Evolutionary conservation across 2,797 vertebrate species (phyloP).

Genomic region (Spheniscus humboldti): DNA sequence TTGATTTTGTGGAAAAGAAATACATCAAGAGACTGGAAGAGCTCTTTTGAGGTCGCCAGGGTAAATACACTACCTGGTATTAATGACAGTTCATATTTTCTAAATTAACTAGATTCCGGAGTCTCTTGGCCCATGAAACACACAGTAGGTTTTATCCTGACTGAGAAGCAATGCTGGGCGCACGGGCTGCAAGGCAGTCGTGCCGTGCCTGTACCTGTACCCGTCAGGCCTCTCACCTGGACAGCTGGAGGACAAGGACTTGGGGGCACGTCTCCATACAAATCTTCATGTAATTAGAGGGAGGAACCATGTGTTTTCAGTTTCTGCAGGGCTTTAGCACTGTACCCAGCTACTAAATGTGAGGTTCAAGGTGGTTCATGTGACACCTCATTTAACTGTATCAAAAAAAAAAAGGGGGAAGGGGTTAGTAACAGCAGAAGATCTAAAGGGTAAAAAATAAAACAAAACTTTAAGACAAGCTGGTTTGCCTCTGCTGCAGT

Average conservation of each 20-base stretch:
- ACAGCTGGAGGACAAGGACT: background rate
- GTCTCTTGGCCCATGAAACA: background rate
- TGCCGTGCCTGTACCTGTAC: accelerated
- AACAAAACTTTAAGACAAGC: background rate
- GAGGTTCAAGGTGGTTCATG: background rate
- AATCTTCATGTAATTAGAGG: background rate
- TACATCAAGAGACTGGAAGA: background rate
- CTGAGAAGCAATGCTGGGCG: background rate
- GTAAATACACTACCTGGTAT: background rate
- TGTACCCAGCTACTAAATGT: background rate
- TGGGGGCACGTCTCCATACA: background rate
- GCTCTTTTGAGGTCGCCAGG: background rate
- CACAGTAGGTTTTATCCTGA: accelerated
- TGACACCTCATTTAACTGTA: background rate
- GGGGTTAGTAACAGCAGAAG: background rate
- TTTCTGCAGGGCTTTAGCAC: background rate
- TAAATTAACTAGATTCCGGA: accelerated
- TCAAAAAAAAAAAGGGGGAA: accelerated
- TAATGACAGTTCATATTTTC: background rate
- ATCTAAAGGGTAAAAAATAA: background rate
- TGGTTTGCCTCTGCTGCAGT: accelerated
- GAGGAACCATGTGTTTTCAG: background rate
- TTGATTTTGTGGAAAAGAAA: background rate
- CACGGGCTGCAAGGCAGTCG: accelerated
- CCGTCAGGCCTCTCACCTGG: background rate